Percentiles rank a stretch among this genome's conserved stretches.
Conservation (phyloP, 2,888 invertebrate species). For the Ptychoptera contaminata region DNA sequence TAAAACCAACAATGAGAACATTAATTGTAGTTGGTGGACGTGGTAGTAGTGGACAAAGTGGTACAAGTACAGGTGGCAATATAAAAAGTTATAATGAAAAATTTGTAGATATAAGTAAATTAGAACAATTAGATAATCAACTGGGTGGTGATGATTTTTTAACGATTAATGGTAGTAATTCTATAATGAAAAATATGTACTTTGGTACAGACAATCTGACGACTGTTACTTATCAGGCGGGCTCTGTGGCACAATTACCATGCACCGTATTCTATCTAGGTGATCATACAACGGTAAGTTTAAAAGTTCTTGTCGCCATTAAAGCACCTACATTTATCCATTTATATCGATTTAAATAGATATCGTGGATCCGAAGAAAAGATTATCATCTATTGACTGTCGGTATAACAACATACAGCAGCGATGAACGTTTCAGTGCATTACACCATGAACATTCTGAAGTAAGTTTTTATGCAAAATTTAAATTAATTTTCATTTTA, state of each 20-base stretch:
- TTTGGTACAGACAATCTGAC: conserved; percentile 75
- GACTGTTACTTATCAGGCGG: conserved; percentile 65
- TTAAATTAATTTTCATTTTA: no score
- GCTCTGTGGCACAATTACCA: conserved; percentile 67
- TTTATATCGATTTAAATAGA: conserved; percentile 34
- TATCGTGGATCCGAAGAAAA: conserved; percentile 73
- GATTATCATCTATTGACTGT: conserved; percentile 77
- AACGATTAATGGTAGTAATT: neutral
- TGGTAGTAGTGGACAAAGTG: no score
- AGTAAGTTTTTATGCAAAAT: conserved; percentile 34
- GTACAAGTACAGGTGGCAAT: no score
- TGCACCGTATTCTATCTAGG: conserved; percentile 74
- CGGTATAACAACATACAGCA: conserved; percentile 73
- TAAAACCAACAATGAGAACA: no score
- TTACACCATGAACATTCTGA: conserved; percentile 76
- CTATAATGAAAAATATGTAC: conserved; percentile 44
- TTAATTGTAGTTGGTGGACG: no score
- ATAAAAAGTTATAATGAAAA: no score
- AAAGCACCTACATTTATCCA: neutral
- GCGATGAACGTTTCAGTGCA: conserved; percentile 76
- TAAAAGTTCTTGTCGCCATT: neutral
- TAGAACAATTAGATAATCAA: no score
- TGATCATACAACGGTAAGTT: conserved; percentile 65
- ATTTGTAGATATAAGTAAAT: no score
- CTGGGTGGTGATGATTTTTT: no score